These are phyloP conservation scores for Pipa parva DNA, from an alignment of 2,113 vertebrate species.

Conservation along the genomic window DNA sequence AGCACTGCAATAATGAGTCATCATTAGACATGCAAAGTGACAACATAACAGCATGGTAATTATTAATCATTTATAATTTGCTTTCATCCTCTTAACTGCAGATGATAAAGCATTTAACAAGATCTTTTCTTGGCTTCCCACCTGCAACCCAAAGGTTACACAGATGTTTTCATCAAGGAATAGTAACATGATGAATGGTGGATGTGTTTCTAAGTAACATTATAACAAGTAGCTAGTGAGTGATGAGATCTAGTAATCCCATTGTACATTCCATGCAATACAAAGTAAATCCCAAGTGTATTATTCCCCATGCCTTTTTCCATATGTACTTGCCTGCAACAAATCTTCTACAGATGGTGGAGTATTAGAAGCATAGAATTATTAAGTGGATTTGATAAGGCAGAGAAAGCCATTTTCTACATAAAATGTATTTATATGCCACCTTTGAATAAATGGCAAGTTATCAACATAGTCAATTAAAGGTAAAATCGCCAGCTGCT, in stretches of 20 bases:
- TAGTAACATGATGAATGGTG: neutral
- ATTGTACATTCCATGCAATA: no score
- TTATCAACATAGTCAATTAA: conserved; percentile 9
- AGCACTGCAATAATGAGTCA: neutral
- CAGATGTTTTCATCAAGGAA: neutral
- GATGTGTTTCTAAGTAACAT: neutral
- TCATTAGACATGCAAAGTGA: neutral
- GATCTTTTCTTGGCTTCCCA: neutral
- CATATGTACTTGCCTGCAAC: neutral
- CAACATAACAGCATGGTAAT: neutral
- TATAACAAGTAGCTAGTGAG: neutral
- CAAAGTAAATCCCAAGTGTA: neutral
- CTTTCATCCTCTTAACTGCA: neutral
- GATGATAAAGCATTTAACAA: neutral
- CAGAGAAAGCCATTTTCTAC: neutral
- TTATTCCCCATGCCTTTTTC: no score
- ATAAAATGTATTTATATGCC: neutral
- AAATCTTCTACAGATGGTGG: conserved; percentile 1
- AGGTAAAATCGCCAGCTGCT: neutral
- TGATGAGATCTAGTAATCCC: neutral
- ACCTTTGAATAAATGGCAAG: neutral
- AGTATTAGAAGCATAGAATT: neutral
- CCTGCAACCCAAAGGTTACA: neutral
- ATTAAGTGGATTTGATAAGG: neutral
- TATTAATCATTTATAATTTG: neutral